Percentiles rank a stretch among this genome's conserved stretches.
These are phyloP conservation scores for Caenorhabditis inopinata DNA, from an alignment of 1,140 invertebrate species.

Conservation along the genomic window DNA sequence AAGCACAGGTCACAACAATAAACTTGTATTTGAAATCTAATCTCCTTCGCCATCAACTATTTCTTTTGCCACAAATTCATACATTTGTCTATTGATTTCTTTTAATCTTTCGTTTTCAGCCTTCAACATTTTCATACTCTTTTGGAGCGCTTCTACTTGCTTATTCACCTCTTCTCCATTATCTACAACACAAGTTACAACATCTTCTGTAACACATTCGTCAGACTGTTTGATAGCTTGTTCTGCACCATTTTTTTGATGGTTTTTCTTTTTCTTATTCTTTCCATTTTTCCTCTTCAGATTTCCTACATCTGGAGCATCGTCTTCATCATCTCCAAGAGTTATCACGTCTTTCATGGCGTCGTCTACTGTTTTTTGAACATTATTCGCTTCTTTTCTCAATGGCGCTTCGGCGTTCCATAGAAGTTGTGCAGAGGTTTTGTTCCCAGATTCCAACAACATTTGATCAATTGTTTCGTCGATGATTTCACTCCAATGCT, in stretches of 20 bases:
- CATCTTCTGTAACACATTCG: not conserved
- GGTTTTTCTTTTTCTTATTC: not conserved
- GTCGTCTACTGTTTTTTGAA: not conserved
- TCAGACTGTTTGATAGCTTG: not conserved
- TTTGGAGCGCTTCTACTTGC: not conserved
- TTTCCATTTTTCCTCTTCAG: not conserved
- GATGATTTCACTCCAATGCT: not conserved
- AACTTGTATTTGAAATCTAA: not conserved
- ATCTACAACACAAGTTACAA: not conserved
- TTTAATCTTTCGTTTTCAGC: constrained; percentile 27
- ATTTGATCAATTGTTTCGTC: not conserved
- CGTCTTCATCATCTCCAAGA: constrained; percentile 12
- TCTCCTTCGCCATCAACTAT: not conserved
- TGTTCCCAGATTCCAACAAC: constrained; percentile 8
- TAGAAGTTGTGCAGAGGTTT: not conserved
- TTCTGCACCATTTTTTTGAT: not conserved
- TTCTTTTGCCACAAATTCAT: constrained; percentile 7
- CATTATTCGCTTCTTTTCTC: not conserved
- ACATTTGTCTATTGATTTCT: constrained; percentile 38
- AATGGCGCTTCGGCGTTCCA: not conserved
- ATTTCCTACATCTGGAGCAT: constrained; percentile 17
- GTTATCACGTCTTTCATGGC: not conserved
- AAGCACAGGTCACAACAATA: too few species aligned
- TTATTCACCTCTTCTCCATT: not conserved
- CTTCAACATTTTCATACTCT: not conserved